Conservation (phyloP, 2,888 invertebrate species). For the Orgyia antiqua region DNA sequence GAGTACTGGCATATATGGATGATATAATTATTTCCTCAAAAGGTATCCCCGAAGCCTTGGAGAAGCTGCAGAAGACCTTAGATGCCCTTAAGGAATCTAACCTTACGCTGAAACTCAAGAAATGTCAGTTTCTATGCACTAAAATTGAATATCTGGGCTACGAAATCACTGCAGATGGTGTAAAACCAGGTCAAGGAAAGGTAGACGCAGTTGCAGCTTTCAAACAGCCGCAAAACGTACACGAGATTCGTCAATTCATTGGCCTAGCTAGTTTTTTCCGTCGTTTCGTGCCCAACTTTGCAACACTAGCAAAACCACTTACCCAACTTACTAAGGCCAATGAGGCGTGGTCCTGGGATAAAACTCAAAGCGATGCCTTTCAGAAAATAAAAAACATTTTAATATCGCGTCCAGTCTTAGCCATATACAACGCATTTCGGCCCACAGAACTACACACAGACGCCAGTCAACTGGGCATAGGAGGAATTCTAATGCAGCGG, state of each 20-base stretch:
- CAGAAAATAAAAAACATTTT: constrained; percentile 20
- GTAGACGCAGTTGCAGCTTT: constrained; percentile 1
- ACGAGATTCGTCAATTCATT: constrained; percentile 4
- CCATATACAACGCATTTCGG: constrained; percentile 22
- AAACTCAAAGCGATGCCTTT: constrained; percentile 22
- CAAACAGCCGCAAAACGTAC: background rate
- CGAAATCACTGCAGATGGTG: constrained; percentile 2
- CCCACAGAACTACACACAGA: constrained; percentile 31
- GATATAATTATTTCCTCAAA: background rate
- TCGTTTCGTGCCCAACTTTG: too few relatives aligned
- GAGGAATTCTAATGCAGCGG: constrained; percentile 37
- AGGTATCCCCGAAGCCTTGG: background rate
- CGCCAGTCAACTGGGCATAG: constrained; percentile 29
- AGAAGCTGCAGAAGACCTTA: constrained; percentile 2
- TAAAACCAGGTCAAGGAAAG: constrained; percentile 3
- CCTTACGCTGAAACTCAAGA: constrained; percentile 1
- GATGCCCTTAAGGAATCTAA: background rate
- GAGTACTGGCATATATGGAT: constrained; percentile 1
- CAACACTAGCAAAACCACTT: background rate
- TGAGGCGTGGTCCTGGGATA: background rate
- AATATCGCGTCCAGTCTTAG: constrained; percentile 24
- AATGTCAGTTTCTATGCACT: constrained; percentile 2
- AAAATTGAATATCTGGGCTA: constrained; percentile 6
- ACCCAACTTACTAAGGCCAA: too few relatives aligned
- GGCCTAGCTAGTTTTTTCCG: background rate